phyloP scores from a whole-genome alignment of 1,140 invertebrate species.

The Vanessa atalanta region DNA sequence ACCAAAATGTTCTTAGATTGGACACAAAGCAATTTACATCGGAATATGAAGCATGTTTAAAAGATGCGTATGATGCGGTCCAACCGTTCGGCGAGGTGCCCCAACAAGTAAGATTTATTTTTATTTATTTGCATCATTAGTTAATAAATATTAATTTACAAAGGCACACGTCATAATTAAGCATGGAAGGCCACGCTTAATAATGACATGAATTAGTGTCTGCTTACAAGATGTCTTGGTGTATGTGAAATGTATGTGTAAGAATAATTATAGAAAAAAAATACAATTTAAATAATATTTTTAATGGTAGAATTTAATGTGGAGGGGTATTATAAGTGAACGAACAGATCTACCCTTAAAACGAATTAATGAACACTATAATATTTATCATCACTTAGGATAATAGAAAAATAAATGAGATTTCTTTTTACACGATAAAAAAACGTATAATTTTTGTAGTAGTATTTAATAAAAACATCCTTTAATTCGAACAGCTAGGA shows the following conservation, averaged over 20 bases:
- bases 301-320: no score
- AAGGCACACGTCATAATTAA: no score
- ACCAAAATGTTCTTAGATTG: slow-evolving; percentile 85
- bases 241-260: no score
- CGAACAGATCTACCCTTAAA: no score
- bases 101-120: slow-evolving; percentile 80
- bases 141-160: no score
- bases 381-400: background rate
- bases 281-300: no score
- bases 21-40: slow-evolving; percentile 82
- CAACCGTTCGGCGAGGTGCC: slow-evolving; percentile 92
- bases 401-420: background rate
- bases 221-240: no score
- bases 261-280: no score
- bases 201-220: no score
- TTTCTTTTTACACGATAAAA: background rate
- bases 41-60: slow-evolving; percentile 89
- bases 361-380: background rate
- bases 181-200: no score
- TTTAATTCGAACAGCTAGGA: slow-evolving; percentile 58
- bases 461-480: slow-evolving; percentile 8
- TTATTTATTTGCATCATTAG: no score
- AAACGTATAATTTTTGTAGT: background rate
- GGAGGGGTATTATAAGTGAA: no score
- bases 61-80: slow-evolving; percentile 86